Percentiles rank a stretch among this genome's conserved stretches.
phyloP scores from a whole-genome alignment of 2,113 vertebrate genomes.

The Barbus barbus region DNA sequence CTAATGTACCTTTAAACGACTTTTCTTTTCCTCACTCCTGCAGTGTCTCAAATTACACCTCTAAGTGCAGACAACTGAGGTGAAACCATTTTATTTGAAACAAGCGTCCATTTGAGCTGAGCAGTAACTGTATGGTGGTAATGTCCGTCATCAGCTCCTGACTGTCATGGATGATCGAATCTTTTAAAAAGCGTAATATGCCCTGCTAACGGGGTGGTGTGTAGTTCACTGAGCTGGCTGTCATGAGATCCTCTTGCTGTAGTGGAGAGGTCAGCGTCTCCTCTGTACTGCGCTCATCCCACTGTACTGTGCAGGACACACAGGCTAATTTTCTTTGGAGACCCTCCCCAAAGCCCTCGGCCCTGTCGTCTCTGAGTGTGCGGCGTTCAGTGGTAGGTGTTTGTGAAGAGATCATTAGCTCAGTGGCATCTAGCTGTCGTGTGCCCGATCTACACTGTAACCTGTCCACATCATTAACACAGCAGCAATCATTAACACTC shows the following conservation, averaged over 20 bases:
- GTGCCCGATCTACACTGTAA: conserved; percentile 17
- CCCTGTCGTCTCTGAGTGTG: neutral
- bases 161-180: neutral
- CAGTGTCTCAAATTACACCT: conserved; percentile 37
- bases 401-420: conserved; percentile 59
- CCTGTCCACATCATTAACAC: conserved; percentile 7
- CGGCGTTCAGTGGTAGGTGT: conserved; percentile 40
- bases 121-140: neutral
- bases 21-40: conserved; percentile 43
- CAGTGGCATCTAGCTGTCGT: no score
- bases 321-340: neutral
- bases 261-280: neutral
- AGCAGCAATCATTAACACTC: conserved; percentile 37
- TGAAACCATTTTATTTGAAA: neutral
- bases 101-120: neutral
- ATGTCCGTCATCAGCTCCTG: neutral
- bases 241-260: neutral
- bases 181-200: neutral
- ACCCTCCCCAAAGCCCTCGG: neutral
- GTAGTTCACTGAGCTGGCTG: neutral
- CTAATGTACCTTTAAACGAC: conserved; percentile 40
- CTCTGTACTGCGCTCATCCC: neutral
- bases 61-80: neutral
- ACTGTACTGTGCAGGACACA: conserved; percentile 8
- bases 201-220: neutral